Percentiles rank a stretch among this genome's conserved stretches.
phyloP scores from a whole-genome alignment of 2,888 invertebrate genomes.

The Stramonita haemastoma region DNA sequence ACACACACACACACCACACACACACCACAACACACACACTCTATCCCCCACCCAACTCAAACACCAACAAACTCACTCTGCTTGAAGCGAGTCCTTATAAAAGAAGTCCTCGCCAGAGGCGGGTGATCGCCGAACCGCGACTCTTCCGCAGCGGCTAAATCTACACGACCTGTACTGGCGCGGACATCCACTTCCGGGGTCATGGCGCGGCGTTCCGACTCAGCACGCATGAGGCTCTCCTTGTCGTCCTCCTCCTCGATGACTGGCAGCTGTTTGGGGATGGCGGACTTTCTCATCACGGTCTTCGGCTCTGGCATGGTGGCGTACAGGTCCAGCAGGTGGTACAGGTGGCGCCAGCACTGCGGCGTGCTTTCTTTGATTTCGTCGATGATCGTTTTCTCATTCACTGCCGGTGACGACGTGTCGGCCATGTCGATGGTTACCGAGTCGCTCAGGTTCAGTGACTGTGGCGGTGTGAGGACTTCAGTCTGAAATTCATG shows the following conservation, averaged over 20 bases:
- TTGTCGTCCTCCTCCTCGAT: constrained; percentile 77
- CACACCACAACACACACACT: neutral
- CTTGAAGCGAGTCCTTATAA: constrained; percentile 71
- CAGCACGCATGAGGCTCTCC: constrained; percentile 39
- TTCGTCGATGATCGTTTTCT: constrained; percentile 76
- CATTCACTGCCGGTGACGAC: constrained; percentile 74
- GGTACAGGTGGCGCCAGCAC: constrained; percentile 96
- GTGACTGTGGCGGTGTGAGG: constrained; percentile 69
- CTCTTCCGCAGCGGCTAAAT: constrained; percentile 61
- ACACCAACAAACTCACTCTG: constrained; percentile 67
- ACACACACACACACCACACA: neutral
- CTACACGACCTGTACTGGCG: constrained; percentile 48
- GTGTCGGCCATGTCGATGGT: constrained; percentile 72
- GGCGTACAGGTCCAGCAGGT: constrained; percentile 93
- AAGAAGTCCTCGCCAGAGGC: constrained; percentile 63
- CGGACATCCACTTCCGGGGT: constrained; percentile 7
- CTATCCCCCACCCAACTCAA: neutral
- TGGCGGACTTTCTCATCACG: constrained; percentile 78
- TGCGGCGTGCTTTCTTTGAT: constrained; percentile 82
- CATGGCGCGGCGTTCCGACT: neutral
- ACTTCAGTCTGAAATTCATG: constrained; percentile 48
- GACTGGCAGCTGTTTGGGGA: constrained; percentile 62
- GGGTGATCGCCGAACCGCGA: constrained; percentile 58
- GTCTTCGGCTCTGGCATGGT: constrained; percentile 97
- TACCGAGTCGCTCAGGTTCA: constrained; percentile 76